Evolutionary conservation across 2,797 vertebrate genomes (phyloP), one percentile per base, ranked within the genome.

Genomic region (Heterohyrax brucei): DNA sequence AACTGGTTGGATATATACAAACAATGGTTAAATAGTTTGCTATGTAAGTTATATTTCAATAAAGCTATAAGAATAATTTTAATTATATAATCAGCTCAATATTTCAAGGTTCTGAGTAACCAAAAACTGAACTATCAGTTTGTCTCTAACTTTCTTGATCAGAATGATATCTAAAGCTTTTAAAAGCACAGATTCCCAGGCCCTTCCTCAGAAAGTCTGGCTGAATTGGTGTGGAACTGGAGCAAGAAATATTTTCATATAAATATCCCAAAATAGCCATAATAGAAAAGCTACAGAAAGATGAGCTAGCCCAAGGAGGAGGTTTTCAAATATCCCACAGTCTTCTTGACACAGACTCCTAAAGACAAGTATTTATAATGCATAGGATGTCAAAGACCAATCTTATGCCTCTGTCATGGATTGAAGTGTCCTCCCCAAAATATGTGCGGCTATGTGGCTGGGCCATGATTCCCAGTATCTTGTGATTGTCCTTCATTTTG

Each of bases 211-310:
- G 19, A 44, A n/a, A 75, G 7, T 78, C 13, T 93, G n/a, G 91
- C 66, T 90, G 56, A 90, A 9, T 66, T 92, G 53, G 12, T 93
- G 9, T 68, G 2, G 1, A 92, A 78, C 13, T 21, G 10, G 39
- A 1, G 5, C 28, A 26, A 90, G 61, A 93, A 93, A 44, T 73
- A 50, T 50, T 88, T 92, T 87, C 18, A 26, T 64, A 89, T 79
- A 84, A 77, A 80, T 77, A 72, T 76, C 26, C 10, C 56, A 21
- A 92, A 79, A 83, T 75, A 93, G 4, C 4, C 5, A 86, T 62
- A 89, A 79, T 30, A 39, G 53, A 53, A 93, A 82, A 79, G 19
- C 22, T 50, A 64, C 83, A 39, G 21, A 80, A 79, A 89, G 72
- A 10, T 64, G 33, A 84, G 3, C 3, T 66, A 80, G 46, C n/a